Evolutionary conservation across 2,888 invertebrate genomes (phyloP), one percentile per base, ranked within the genome.

Genomic region (Hecatera dysodea): DNA sequence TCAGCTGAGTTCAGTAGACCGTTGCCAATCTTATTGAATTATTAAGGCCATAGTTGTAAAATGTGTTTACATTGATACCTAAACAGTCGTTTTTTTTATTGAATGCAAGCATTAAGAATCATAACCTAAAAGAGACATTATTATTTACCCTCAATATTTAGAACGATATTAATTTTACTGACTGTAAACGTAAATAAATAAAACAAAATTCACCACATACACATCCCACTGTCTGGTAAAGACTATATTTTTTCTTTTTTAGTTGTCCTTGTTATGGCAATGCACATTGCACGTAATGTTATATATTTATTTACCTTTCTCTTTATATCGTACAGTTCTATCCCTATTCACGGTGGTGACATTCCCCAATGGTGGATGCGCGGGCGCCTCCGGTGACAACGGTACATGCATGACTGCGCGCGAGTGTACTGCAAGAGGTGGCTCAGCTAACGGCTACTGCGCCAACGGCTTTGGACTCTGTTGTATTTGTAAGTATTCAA

Each of bases 321-420:
- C 1, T 19, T 44, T 44, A 19, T 19, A 8, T 19, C 44, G 8
- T 44, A 44, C 91, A 98, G 98, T 98, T 91, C 91, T 98, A 15
- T 97, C 98, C 0, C 92, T 98, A 19, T 98, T 98, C 89, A 98
- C 98, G 0, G 96, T 98, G 86, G 97, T 98, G 46, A 97, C 98
- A 76, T 98, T 98, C 83, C 97, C 97, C 3, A 98, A 98, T 77
- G 97, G 97, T n/a, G 96, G 96, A 0, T 98, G 98, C 90, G 95
- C 96, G 5, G 97, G 98, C 12, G 96, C 97, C 0, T 97, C 97
- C 0, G 98, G 98, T 0, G 98, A 98, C 89, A 97, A 97, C 85
- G 98, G 98, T 19, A 98, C 98, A 15, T 98, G 98, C 87, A 96
- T 98, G 88, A 97, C 98, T 0, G 94, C 97, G 90, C 89, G 96